phyloP scores from a whole-genome alignment of 2,797 vertebrate species.

The Tolypeutes matacus region DNA sequence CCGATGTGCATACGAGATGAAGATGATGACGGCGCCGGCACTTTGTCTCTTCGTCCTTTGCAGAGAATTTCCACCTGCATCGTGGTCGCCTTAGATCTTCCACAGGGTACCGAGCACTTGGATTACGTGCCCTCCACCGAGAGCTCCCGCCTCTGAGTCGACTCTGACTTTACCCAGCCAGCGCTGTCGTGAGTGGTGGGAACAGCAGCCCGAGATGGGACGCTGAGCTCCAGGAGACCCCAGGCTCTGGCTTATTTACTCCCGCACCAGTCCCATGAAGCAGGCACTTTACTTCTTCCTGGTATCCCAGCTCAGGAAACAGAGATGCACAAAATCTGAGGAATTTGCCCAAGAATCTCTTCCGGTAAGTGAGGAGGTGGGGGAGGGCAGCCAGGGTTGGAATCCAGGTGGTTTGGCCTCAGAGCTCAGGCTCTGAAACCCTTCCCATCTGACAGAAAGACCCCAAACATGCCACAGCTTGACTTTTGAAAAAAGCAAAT shows the following conservation, averaged over 20 bases:
- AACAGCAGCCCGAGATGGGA: rapidly evolving
- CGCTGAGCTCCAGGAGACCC: rapidly evolving
- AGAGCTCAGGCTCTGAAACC: neutral
- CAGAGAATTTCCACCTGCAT: neutral
- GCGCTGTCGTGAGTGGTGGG: rapidly evolving
- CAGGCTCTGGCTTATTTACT: rapidly evolving
- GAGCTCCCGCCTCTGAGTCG: neutral
- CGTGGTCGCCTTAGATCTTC: neutral
- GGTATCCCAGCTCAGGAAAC: neutral
- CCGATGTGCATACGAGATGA: rapidly evolving
- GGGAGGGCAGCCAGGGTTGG: rapidly evolving
- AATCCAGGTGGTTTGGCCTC: no score
- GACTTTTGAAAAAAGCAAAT: neutral
- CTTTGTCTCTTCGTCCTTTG: neutral
- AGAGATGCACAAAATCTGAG: rapidly evolving
- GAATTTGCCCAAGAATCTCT: neutral
- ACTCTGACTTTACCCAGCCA: rapidly evolving
- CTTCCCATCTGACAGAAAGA: rapidly evolving
- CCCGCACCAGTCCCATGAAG: rapidly evolving
- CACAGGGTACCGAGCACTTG: neutral
- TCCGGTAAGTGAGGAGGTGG: rapidly evolving
- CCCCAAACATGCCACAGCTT: rapidly evolving
- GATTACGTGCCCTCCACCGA: rapidly evolving
- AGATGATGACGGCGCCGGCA: no score
- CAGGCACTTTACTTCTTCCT: no score